phyloP scores from a whole-genome alignment of 2,797 vertebrate species.

The Macropus fuliginosus region DNA sequence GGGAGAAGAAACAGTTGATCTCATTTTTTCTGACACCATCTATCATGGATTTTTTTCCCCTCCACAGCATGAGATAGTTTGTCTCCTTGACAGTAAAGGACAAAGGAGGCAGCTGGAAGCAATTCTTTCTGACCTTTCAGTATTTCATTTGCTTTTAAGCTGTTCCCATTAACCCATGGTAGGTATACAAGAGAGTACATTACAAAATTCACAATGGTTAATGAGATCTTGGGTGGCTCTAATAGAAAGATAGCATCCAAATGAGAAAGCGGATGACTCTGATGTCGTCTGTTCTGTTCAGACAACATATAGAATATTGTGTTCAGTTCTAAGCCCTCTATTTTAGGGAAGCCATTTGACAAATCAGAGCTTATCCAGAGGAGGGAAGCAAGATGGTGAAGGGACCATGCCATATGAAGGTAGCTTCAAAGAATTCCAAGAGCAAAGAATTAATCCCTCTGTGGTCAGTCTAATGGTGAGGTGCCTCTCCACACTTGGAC shows the following conservation, averaged over 20 bases:
- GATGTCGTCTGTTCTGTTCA: background rate
- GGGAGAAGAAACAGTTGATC: background rate
- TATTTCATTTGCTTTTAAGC: background rate
- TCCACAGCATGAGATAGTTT: background rate
- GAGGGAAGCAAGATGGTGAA: background rate
- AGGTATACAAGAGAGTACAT: background rate
- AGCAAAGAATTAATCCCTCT: background rate
- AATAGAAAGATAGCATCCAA: background rate
- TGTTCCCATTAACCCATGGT: fast-evolving
- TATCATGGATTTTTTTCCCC: background rate
- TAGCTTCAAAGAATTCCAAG: background rate
- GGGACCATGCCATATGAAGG: background rate
- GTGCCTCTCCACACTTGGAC: background rate
- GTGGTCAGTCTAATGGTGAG: background rate
- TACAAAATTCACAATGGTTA: background rate
- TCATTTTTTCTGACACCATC: background rate
- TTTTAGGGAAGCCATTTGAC: background rate
- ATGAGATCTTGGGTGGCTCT: background rate
- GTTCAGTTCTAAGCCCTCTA: background rate
- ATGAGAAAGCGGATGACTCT: background rate
- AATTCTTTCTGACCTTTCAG: conserved; percentile 18
- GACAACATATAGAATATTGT: background rate
- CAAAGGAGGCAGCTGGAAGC: conserved; percentile 8
- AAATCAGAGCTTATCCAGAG: background rate
- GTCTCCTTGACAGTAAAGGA: conserved; percentile 50